Conservation (phyloP, 1,140 invertebrate genomes). For the Drosophila kohkoa region DNA sequence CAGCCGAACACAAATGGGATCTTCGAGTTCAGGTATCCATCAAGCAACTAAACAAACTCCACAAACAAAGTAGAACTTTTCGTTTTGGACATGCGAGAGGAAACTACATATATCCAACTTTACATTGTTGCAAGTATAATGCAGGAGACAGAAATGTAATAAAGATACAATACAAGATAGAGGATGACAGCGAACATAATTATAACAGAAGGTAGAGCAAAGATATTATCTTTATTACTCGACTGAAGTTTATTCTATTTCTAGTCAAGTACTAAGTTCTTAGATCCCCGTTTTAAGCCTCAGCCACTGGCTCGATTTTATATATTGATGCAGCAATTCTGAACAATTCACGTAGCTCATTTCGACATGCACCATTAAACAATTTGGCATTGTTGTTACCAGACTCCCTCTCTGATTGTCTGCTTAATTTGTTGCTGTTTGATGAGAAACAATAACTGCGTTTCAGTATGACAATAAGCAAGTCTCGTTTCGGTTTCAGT, state of each 20-base stretch:
- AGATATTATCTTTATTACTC: slow-evolving; percentile 15
- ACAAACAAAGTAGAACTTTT: slow-evolving; percentile 1
- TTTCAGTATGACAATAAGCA: slow-evolving; percentile 42
- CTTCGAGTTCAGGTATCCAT: slow-evolving; percentile 23
- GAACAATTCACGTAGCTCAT: slow-evolving; percentile 58
- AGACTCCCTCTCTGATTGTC: neutral
- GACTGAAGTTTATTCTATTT: neutral
- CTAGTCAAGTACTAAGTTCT: neutral
- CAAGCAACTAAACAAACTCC: neutral
- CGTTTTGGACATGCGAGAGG: neutral
- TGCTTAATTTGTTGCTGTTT: slow-evolving; percentile 59
- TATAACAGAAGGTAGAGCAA: neutral
- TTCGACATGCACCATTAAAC: slow-evolving; percentile 80
- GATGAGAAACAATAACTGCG: slow-evolving; percentile 54
- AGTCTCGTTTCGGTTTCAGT: slow-evolving; percentile 1
- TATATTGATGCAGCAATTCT: slow-evolving; percentile 52
- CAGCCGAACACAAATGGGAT: slow-evolving; percentile 5
- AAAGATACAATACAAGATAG: slow-evolving; percentile 6
- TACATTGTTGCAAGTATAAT: slow-evolving; percentile 1
- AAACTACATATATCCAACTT: neutral
- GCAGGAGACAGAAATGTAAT: slow-evolving; percentile 16
- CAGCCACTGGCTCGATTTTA: slow-evolving; percentile 32
- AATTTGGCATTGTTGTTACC: slow-evolving; percentile 76
- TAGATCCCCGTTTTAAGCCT: slow-evolving; percentile 2
- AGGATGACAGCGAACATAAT: neutral